These are phyloP conservation scores for Oxygymnocypris stewartii DNA, from an alignment of 2,113 vertebrate species.

Conservation along the genomic window DNA sequence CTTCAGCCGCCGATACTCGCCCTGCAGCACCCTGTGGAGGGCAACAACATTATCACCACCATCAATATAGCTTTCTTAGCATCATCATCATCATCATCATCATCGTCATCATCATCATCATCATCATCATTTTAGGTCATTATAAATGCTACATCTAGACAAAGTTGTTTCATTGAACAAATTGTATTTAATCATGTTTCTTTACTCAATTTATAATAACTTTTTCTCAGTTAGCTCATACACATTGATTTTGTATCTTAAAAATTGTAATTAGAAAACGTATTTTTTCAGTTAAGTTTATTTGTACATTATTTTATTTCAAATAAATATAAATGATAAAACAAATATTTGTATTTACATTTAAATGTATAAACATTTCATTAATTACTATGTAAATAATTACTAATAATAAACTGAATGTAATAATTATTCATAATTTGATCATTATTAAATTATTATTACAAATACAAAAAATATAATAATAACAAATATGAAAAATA, in stretches of 20 bases:
- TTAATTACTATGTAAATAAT: neutral
- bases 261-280: neutral
- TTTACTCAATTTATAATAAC: too few relatives aligned
- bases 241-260: neutral
- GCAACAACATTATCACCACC: neutral
- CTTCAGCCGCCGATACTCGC: slow-evolving; percentile 91
- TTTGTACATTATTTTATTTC: neutral
- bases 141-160: neutral
- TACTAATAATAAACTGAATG: too few relatives aligned
- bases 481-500: too few relatives aligned
- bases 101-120: neutral
- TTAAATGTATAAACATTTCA: neutral
- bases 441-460: too few relatives aligned
- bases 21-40: slow-evolving; percentile 87
- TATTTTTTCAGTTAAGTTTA: too few relatives aligned
- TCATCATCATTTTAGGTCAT: neutral
- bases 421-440: too few relatives aligned
- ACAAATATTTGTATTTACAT: neutral
- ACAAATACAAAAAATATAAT: neutral
- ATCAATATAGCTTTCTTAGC: neutral
- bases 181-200: neutral
- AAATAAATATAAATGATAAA: neutral
- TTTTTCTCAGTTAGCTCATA: too few relatives aligned
- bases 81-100: neutral
- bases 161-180: neutral